Conservation (phyloP, 2,888 invertebrate genomes). For the Slavum lentiscoides region DNA sequence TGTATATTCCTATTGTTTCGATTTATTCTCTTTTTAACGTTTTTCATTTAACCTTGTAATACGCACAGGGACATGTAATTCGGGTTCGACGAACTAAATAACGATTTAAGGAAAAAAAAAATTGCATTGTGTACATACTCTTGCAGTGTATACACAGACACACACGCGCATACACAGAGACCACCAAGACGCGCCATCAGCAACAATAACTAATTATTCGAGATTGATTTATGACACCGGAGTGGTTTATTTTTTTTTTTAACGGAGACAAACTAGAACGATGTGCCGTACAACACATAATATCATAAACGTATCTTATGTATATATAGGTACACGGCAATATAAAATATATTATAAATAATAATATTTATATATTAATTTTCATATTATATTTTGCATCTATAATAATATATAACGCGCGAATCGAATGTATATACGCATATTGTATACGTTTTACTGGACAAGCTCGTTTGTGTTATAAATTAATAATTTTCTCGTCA, state of each 20-base stretch:
- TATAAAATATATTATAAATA: no score
- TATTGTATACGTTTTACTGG: constrained; percentile 24
- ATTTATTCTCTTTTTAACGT: not conserved
- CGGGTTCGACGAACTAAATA: constrained; percentile 45
- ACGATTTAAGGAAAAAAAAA: constrained; percentile 9
- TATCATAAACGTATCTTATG: not conserved
- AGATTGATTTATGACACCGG: constrained; percentile 51
- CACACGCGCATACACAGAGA: not conserved
- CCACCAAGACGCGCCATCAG: constrained; percentile 51
- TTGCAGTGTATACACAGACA: not conserved
- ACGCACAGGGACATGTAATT: constrained; percentile 39
- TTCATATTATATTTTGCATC: no score
- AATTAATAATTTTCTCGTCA: constrained; percentile 47
- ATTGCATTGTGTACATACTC: constrained; percentile 25
- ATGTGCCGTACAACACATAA: not conserved
- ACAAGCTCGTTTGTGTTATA: constrained; percentile 38
- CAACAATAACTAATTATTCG: constrained; percentile 53
- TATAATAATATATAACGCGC: constrained; percentile 12
- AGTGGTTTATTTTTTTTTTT: constrained; percentile 48
- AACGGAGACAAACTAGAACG: constrained; percentile 47
- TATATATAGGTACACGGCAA: not conserved
- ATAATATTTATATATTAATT: not conserved
- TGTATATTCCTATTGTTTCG: not conserved
- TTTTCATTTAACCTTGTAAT: constrained; percentile 8
- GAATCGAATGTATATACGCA: not conserved